These are phyloP conservation scores for Sarotherodon lohbergeri DNA, from an alignment of 2,113 vertebrate genomes.

Conservation along the genomic window DNA sequence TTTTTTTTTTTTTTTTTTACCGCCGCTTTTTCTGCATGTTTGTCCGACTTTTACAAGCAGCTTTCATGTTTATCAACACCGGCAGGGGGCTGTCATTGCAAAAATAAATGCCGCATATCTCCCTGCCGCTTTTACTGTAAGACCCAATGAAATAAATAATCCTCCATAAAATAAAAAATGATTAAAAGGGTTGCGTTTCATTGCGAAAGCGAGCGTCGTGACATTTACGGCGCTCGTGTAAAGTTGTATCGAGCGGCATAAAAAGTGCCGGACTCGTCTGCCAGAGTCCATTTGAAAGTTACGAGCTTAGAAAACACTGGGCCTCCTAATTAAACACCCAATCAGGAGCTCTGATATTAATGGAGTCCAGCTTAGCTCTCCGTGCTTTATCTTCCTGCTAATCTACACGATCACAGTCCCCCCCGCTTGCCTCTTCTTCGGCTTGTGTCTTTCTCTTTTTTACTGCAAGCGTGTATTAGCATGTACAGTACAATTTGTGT, in stretches of 20 bases:
- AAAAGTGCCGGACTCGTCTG: constrained; percentile 8
- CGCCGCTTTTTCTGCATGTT: too few relatives aligned
- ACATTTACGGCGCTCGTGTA: constrained; percentile 37
- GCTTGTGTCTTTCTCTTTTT: neutral
- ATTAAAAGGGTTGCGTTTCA: constrained; percentile 35
- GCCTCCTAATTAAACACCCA: constrained; percentile 61
- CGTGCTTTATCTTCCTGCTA: neutral
- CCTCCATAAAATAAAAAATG: constrained; percentile 42
- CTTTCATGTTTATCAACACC: constrained; percentile 41
- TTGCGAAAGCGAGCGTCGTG: constrained; percentile 22
- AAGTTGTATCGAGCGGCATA: constrained; percentile 31
- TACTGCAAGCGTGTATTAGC: neutral
- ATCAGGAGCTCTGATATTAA: constrained; percentile 58
- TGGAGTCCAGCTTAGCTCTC: constrained; percentile 2
- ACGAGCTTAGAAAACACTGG: constrained; percentile 43
- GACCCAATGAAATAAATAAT: constrained; percentile 52
- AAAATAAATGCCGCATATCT: constrained; percentile 23
- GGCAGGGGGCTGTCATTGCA: constrained; percentile 18
- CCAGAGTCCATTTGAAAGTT: constrained; percentile 52
- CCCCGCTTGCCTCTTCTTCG: neutral
- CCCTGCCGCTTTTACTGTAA: constrained; percentile 38
- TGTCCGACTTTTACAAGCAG: neutral
- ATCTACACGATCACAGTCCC: neutral
- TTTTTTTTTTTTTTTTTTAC: too few relatives aligned
- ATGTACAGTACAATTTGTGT: neutral